Conservation (phyloP, 2,888 invertebrate genomes). For the Drosophila flavopinicola region DNA sequence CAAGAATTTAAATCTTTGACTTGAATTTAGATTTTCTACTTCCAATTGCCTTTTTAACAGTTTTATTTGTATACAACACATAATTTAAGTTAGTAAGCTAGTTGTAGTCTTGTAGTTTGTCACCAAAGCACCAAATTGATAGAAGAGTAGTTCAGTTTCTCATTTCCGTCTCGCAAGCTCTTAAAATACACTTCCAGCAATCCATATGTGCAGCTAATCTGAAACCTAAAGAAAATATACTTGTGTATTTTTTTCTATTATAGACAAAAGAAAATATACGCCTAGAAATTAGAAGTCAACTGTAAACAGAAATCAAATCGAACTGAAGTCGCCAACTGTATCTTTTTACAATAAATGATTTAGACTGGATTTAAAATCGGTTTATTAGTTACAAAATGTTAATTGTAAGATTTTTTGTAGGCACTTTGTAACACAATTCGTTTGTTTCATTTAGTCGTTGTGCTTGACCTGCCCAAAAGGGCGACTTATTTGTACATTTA, state of each 20-base stretch:
- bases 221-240: not conserved
- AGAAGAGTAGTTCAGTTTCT: not conserved
- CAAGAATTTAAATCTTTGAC: too few species aligned
- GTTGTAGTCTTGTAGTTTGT: not conserved
- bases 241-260: constrained; percentile 28
- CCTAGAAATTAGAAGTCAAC: constrained; percentile 11
- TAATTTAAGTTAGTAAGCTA: too few species aligned
- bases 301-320: not conserved
- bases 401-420: constrained; percentile 51
- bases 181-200: not conserved
- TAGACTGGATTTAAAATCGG: constrained; percentile 52
- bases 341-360: not conserved
- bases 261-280: constrained; percentile 27
- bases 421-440: constrained; percentile 58
- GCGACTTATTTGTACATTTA: constrained; percentile 52
- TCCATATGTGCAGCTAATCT: too few species aligned
- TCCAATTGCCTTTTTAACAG: too few species aligned
- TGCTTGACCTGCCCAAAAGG: constrained; percentile 39
- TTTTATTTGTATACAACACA: too few species aligned
- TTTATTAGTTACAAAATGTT: constrained; percentile 71
- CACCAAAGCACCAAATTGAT: not conserved
- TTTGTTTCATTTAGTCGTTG: constrained; percentile 27
- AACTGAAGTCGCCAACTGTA: not conserved
- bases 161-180: not conserved
- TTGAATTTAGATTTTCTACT: too few species aligned